Evolutionary conservation across 2,113 vertebrate genomes (phyloP), one percentile per base, ranked within the genome.

Genomic region (Cranoglanis bouderius): DNA sequence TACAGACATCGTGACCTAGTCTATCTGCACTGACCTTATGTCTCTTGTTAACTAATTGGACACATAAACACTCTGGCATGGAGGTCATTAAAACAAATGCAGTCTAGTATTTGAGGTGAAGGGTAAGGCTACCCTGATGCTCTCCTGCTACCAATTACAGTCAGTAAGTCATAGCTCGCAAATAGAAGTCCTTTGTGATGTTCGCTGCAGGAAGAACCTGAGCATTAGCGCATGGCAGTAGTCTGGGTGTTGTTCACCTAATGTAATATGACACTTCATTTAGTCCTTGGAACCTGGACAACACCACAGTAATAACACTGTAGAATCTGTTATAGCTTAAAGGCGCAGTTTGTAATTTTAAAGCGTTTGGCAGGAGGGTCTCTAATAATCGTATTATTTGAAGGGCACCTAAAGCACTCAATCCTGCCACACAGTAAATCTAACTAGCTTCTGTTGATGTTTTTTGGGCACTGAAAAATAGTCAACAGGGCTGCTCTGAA

Each of bases 211-310:
- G 40, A 63, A 53, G 75, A 87, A 72, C 21, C 49, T 26, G 49
- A 38, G 35, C 70, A 86, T 57, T 75, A 86, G 49, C 35, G 26
- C 85, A 75, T 70, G 65, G n/a, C n/a, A 40, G 75, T 51, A 82
- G 59, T 81, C 75, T 67, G 86, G 75, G 75, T 81, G 75, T 38
- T 81, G 59, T 87, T 87, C n/a, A 53, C 59, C 32, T 87, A 81
- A 87, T 70, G n/a, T 75, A 75, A 75, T 74, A 77, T 59, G 84
- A 85, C 84, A 85, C 84, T 51, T 85, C 84, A 85, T 85, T 72
- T 74, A 51, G 49, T 29, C 2, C 83, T 13, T 32, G 61, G 82
- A 61, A 85, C 65, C n/a, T 65, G 63, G 43, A 85, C 84, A 85
- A 53, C 84, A 43, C 78, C 61, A 32, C 18, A 14, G 63, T 85